phyloP scores from a whole-genome alignment of 2,888 invertebrate species.

The Hartigia nigra region DNA sequence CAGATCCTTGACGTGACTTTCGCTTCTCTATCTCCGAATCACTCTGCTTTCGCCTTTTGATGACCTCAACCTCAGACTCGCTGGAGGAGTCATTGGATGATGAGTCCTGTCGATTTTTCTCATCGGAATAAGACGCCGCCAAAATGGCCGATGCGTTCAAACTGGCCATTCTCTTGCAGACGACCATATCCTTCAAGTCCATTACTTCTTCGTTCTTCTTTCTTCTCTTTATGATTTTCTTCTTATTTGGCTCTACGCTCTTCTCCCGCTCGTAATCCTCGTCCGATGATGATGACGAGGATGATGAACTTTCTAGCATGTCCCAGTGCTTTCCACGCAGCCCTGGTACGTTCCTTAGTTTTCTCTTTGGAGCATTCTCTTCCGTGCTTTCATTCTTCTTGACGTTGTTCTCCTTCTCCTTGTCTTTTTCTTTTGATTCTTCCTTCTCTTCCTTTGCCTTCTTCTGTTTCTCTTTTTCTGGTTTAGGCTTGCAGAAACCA shows the following conservation, averaged over 20 bases:
- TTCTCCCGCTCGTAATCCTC: conserved; percentile 54
- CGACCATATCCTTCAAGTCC: conserved; percentile 89
- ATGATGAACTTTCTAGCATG: conserved; percentile 76
- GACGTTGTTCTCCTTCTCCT: conserved; percentile 38
- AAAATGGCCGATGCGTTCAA: conserved; percentile 90
- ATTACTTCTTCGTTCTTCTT: conserved; percentile 69
- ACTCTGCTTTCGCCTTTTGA: conserved; percentile 57
- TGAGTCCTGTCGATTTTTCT: conserved; percentile 73
- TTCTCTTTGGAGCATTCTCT: conserved; percentile 67
- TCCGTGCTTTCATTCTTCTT: conserved; percentile 40
- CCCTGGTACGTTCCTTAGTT: conserved; percentile 79
- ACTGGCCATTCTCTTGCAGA: conserved; percentile 91
- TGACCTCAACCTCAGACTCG: conserved; percentile 60
- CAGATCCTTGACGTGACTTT: conserved; percentile 50
- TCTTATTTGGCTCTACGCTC: conserved; percentile 53
- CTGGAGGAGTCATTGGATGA: conserved; percentile 71
- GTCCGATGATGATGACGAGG: conserved; percentile 56
- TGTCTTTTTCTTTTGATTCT: conserved; percentile 30
- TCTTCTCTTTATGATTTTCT: conserved; percentile 53
- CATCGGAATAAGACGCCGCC: conserved; percentile 84
- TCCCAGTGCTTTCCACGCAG: conserved; percentile 87
- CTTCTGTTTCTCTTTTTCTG: conserved; percentile 67
- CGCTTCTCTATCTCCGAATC: conserved; percentile 59
- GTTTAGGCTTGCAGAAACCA: conserved; percentile 70
- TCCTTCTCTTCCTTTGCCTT: conserved; percentile 52